These are phyloP conservation scores for Axis porcinus DNA, from an alignment of 2,113 vertebrate genomes.

Conservation along the genomic window DNA sequence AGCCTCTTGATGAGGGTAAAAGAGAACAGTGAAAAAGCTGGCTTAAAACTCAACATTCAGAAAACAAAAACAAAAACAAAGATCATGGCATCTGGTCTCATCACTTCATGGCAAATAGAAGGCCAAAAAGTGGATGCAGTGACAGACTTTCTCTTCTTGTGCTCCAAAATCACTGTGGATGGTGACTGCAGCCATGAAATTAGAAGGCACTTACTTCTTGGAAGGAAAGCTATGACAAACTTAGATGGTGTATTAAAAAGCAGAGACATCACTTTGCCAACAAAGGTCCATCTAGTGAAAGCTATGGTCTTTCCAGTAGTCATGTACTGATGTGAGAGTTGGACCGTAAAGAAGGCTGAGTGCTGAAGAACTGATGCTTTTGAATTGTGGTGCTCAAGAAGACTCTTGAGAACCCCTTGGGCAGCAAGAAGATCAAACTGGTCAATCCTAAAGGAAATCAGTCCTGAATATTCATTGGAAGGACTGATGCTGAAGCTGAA, in stretches of 20 bases:
- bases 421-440: background rate
- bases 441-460: background rate
- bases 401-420: background rate
- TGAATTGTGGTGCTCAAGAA: background rate
- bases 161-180: background rate
- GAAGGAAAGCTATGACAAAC: background rate
- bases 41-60: background rate
- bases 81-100: background rate
- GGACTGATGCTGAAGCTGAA: background rate
- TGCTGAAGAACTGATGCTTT: background rate
- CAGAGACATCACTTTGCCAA: background rate
- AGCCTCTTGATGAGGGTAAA: background rate
- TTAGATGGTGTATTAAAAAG: background rate
- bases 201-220: background rate
- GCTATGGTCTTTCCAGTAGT: background rate
- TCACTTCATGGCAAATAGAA: background rate
- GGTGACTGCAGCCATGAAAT: background rate
- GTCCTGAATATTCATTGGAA: background rate
- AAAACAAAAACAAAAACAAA: background rate
- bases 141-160: background rate
- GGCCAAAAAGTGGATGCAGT: background rate
- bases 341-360: background rate
- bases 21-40: background rate
- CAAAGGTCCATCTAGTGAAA: background rate
- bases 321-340: background rate